Conservation (phyloP, 1,140 invertebrate species). For the Drosophila asahinai region DNA sequence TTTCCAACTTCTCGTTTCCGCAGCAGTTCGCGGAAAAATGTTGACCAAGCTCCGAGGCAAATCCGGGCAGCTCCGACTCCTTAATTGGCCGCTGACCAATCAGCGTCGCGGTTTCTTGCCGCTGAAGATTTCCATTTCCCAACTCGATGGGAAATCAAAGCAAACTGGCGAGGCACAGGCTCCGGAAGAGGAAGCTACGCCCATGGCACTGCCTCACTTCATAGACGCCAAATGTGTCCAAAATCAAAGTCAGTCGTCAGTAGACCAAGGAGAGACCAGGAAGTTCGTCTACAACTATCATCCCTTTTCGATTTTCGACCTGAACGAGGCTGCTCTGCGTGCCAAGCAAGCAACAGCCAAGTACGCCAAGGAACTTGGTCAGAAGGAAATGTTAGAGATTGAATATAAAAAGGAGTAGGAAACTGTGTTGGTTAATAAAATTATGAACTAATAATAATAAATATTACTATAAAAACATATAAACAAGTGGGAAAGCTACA, state of each 20-base stretch:
- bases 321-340: slow-evolving; percentile 2
- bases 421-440: no score
- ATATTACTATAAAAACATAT: no score
- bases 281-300: slow-evolving; percentile 17
- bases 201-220: slow-evolving; percentile 16
- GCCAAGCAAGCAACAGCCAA: not conserved
- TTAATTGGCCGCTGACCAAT: slow-evolving; percentile 9
- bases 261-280: not conserved
- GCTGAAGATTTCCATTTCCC: not conserved
- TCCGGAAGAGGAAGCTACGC: not conserved
- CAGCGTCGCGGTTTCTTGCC: slow-evolving; percentile 7
- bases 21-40: slow-evolving; percentile 12
- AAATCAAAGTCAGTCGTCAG: not conserved
- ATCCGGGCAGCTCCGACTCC: not conserved
- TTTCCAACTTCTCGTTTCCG: slow-evolving; percentile 8
- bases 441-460: no score
- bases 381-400: not conserved
- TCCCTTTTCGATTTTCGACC: slow-evolving; percentile 19
- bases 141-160: not conserved
- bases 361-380: not conserved
- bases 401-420: not conserved
- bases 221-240: slow-evolving; percentile 10
- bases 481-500: no score
- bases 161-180: not conserved
- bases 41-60: slow-evolving; percentile 14